Conservation (phyloP, 2,888 invertebrate species). For the Euclidia mi region DNA sequence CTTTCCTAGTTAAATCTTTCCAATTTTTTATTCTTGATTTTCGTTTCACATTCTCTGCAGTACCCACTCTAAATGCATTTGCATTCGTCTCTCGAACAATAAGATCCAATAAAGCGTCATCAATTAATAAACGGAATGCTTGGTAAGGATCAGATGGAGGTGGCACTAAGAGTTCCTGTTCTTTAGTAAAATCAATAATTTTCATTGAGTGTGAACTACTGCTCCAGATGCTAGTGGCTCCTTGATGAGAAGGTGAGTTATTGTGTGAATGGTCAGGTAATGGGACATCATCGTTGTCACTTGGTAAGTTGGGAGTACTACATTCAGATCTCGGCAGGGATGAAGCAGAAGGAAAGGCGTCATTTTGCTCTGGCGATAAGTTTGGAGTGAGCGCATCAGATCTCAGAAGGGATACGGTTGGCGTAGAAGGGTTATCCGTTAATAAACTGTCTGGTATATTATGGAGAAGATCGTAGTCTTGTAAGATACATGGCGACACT, state of each 20-base stretch:
- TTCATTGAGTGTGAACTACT: conserved; percentile 16
- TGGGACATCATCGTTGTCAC: conserved; percentile 6
- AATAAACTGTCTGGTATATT: conserved; percentile 9
- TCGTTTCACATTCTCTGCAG: conserved; percentile 24
- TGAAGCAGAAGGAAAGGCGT: conserved; percentile 1
- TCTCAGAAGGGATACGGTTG: conserved; percentile 8
- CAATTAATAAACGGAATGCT: conserved; percentile 44
- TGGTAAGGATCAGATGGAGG: conserved; percentile 44
- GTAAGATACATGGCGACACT: background rate
- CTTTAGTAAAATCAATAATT: conserved; percentile 23
- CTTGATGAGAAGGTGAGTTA: conserved; percentile 32
- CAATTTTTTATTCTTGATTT: conserved; percentile 53
- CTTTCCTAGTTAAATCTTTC: conserved; percentile 47
- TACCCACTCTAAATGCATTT: conserved; percentile 16
- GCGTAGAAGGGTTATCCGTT: background rate
- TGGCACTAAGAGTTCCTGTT: conserved; percentile 34
- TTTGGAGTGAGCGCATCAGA: conserved; percentile 1
- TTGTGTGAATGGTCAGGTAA: conserved; percentile 16
- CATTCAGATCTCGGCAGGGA: background rate
- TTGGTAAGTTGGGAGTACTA: conserved; percentile 19
- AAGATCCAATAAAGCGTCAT: conserved; percentile 43
- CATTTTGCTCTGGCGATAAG: conserved; percentile 2
- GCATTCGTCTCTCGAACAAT: conserved; percentile 43
- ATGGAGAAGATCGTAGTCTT: background rate
- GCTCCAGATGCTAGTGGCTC: conserved; percentile 31